Base-by-base conservation (phyloP, 2,888 invertebrate species). In the Taenaris catops region DNA sequence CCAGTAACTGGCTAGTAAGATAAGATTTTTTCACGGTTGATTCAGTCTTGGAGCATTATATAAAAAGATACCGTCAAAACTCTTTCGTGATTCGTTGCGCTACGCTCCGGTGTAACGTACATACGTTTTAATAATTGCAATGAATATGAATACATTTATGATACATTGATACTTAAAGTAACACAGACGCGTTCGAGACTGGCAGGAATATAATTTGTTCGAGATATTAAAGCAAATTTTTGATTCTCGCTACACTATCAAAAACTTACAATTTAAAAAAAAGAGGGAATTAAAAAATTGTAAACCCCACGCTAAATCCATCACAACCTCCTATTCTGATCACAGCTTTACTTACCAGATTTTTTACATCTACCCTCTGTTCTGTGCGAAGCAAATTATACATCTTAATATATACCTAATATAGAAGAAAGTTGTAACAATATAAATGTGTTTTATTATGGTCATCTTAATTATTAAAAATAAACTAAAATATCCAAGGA, bases 271-370 rank as follows among this genome's bases (percentile, higher is more conserved):
- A 60, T 58, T 49, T 55, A 37, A 57, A 55, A 67, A n/a, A n/a
- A n/a, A n/a, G n/a, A n/a, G n/a, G n/a, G n/a, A n/a, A 24, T 60
- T 52, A 51, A 66, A 69, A 71, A 73, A 63, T 56, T 68, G 67
- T 69, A 66, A 68, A 69, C 56, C n/a, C 55, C 59, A 59, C 62
- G 53, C 59, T 60, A 55, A 57, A 43, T 57, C 64, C 73, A 64
- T 83, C 84, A 83, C 84, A 84, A 83, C 84, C 84, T 61, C 69
- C 81, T 70, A 69, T 53, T 66, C 76, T 70, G 76, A 84, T 84
- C 83, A 84, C 83, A 83, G 84, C 67, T 66, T 69, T 58, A 67
- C 70, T 75, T 74, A 74, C 70, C 62, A 65, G 55, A 58, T 55
- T 53, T 58, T 29, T 48, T 54, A 58, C 61, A 63, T 41, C 55